phyloP scores from a whole-genome alignment of 2,797 vertebrate genomes.

The Tiaroga cobitis region DNA sequence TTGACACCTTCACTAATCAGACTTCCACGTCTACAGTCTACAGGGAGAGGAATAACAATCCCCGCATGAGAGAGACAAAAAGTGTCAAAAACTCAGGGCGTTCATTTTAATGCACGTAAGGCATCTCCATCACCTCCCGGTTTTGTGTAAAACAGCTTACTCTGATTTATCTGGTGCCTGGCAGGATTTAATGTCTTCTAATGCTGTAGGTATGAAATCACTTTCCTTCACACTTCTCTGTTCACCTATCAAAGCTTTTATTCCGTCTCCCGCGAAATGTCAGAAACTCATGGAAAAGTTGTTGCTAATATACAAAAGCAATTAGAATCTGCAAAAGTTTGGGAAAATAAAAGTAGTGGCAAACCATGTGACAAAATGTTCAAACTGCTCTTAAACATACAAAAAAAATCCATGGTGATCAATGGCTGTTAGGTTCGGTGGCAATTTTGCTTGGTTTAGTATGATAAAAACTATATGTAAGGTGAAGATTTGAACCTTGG shows the following conservation, averaged over 20 bases:
- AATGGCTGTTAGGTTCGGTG: not conserved
- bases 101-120: constrained; percentile 33
- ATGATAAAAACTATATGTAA: not conserved
- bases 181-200: constrained; percentile 48
- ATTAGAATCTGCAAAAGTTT: constrained; percentile 22
- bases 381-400: not conserved
- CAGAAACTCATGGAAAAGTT: constrained; percentile 38
- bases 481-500: not conserved
- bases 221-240: constrained; percentile 33
- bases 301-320: constrained; percentile 30
- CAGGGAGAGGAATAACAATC: constrained; percentile 54
- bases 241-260: constrained; percentile 27
- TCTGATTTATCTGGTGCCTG: constrained; percentile 47
- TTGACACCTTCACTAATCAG: constrained; percentile 83
- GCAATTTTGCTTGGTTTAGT: not conserved
- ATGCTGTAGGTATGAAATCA: constrained; percentile 44
- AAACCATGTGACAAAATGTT: not conserved
- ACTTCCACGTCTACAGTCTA: constrained; percentile 75
- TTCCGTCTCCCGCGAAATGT: constrained; percentile 8
- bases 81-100: constrained; percentile 38
- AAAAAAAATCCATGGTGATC: not conserved
- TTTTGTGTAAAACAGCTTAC: constrained; percentile 42
- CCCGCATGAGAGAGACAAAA: constrained; percentile 21
- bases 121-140: constrained; percentile 46
- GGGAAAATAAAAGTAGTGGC: not conserved